Percentiles rank a stretch among this genome's conserved stretches.
phyloP scores from a whole-genome alignment of 2,797 vertebrate species.

The Coregonus suidteri region DNA sequence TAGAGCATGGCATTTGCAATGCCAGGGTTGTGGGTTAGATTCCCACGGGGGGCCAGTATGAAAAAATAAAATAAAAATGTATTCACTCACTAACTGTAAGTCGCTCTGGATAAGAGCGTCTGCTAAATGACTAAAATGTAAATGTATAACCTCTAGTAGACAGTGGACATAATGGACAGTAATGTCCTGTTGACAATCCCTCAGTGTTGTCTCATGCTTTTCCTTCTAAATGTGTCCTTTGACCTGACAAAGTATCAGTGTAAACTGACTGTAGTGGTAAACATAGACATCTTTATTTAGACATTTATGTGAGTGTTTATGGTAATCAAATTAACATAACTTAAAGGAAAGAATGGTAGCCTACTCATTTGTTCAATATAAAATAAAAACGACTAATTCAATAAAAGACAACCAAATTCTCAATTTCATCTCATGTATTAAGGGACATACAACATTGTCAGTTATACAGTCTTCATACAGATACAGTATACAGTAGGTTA shows the following conservation, averaged over 20 bases:
- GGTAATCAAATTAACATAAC: background rate
- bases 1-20: no score
- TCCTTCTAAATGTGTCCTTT: background rate
- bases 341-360: background rate
- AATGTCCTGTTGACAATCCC: background rate
- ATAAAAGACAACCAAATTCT: slow-evolving; percentile 15
- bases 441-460: slow-evolving; percentile 1
- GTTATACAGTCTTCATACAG: slow-evolving; percentile 3
- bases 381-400: background rate
- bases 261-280: background rate
- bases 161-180: no score
- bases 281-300: background rate
- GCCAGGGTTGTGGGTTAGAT: no score
- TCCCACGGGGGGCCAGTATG: no score
- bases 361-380: background rate
- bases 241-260: background rate
- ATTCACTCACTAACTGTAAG: no score
- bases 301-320: background rate
- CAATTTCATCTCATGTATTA: slow-evolving; percentile 29
- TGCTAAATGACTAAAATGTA: no score
- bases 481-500: background rate
- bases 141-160: no score
- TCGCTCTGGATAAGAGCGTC: no score
- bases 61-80: no score
- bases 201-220: background rate